Conservation (phyloP, 2,888 invertebrate genomes). For the Oasisia sp. region DNA sequence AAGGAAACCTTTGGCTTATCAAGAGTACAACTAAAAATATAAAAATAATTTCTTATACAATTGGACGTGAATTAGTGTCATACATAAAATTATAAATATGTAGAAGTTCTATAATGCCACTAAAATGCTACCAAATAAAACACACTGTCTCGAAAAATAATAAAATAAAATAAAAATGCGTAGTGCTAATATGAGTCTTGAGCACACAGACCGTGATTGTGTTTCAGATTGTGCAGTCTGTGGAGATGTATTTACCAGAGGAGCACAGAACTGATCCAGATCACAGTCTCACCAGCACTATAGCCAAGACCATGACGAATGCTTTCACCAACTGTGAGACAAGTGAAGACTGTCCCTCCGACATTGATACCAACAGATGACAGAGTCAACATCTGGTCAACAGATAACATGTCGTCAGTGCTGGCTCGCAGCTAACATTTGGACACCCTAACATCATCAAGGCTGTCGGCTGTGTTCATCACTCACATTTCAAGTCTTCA, state of each 20-base stretch:
- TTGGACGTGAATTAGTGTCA: too few species aligned
- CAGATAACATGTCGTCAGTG: too few species aligned
- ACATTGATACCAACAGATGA: background rate
- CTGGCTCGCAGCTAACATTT: background rate
- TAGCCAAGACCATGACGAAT: background rate
- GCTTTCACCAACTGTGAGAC: background rate
- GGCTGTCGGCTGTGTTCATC: background rate
- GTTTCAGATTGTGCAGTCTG: background rate
- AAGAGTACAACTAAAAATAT: too few species aligned
- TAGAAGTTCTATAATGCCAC: too few species aligned
- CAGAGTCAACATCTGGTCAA: background rate
- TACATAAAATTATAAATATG: too few species aligned
- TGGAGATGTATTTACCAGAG: background rate
- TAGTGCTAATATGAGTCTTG: background rate
- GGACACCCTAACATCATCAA: background rate
- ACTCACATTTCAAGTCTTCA: background rate
- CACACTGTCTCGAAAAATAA: too few species aligned
- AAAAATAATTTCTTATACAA: too few species aligned
- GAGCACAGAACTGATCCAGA: constrained; percentile 3
- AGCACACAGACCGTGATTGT: background rate
- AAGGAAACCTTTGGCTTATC: too few species aligned
- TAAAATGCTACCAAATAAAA: too few species aligned
- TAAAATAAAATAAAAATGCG: background rate
- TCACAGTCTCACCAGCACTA: background rate
- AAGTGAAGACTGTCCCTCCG: background rate